Percentiles rank a stretch among this genome's conserved stretches.
These are phyloP conservation scores for Malaclemys terrapin DNA, from an alignment of 2,113 vertebrate species.

Conservation along the genomic window DNA sequence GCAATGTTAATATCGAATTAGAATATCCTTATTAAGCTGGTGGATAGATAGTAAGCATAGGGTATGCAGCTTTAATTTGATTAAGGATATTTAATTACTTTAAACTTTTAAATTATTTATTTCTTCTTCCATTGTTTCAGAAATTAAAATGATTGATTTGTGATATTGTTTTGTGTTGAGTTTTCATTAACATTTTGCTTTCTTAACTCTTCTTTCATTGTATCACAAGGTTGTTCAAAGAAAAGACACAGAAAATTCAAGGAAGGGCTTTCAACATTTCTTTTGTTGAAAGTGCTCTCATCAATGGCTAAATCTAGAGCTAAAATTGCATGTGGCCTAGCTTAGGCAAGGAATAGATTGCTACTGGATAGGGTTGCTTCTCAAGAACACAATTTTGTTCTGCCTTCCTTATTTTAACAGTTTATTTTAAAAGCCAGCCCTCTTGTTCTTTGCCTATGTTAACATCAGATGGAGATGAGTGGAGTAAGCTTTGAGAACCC, in stretches of 20 bases:
- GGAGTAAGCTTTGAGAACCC: neutral
- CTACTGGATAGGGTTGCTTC: neutral
- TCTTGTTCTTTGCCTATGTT: neutral
- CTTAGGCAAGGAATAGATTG: neutral
- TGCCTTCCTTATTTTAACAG: neutral
- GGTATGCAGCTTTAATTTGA: conserved; percentile 9
- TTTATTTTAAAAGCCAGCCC: neutral
- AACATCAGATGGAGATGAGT: neutral
- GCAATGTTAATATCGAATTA: conserved; percentile 40
- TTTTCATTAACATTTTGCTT: neutral
- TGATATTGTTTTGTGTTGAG: neutral
- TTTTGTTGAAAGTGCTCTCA: neutral
- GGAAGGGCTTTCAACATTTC: neutral
- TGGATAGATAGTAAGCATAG: conserved; percentile 11
- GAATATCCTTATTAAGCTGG: conserved; percentile 68
- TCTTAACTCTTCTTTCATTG: neutral
- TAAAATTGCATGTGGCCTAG: neutral
- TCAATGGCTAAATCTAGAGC: neutral
- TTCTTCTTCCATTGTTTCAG: neutral
- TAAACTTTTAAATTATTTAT: conserved; percentile 14
- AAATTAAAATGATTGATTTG: conserved; percentile 23
- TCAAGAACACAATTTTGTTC: neutral
- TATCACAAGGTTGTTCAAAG: neutral
- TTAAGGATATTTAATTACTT: neutral
- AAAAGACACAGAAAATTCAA: neutral